These are phyloP conservation scores for Aphidius gifuensis DNA, from an alignment of 1,140 invertebrate species.

Conservation along the genomic window DNA sequence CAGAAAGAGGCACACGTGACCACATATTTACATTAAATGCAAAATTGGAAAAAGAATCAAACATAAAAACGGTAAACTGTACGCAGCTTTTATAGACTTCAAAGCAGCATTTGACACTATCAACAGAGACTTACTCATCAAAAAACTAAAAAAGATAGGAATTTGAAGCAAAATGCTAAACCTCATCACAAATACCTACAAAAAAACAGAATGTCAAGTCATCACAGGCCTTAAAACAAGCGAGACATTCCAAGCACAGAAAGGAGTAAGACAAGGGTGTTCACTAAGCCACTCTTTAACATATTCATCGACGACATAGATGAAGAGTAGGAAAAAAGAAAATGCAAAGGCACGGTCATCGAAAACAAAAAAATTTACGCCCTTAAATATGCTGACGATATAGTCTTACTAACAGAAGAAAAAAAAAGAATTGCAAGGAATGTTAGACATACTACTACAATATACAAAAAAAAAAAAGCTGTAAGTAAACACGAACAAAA, in stretches of 20 bases:
- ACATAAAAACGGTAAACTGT: constrained; percentile 2
- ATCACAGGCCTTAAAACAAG: background rate
- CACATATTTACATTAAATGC: constrained; percentile 19
- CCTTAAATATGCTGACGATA: constrained; percentile 17
- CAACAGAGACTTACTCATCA: background rate
- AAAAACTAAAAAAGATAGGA: background rate
- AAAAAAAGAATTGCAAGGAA: constrained; percentile 1
- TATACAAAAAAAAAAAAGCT: too few species aligned
- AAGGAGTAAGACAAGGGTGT: constrained; percentile 9
- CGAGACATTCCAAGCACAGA: constrained; percentile 4
- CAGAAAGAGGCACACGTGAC: constrained; percentile 15
- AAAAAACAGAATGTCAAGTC: background rate
- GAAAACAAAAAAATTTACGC: constrained; percentile 12
- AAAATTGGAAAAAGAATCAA: constrained; percentile 13
- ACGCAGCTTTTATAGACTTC: constrained; percentile 15
- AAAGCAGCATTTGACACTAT: constrained; percentile 6
- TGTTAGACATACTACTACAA: background rate
- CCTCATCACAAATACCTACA: background rate
- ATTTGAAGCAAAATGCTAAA: background rate
- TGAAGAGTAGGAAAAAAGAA: constrained; percentile 6
- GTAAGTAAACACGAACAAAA: too few species aligned
- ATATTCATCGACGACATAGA: constrained; percentile 19
- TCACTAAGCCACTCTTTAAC: constrained; percentile 4
- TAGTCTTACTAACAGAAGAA: constrained; percentile 8
- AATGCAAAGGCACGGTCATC: constrained; percentile 8